Conservation (phyloP, 2,113 vertebrate genomes). For the Albula glossodonta region DNA sequence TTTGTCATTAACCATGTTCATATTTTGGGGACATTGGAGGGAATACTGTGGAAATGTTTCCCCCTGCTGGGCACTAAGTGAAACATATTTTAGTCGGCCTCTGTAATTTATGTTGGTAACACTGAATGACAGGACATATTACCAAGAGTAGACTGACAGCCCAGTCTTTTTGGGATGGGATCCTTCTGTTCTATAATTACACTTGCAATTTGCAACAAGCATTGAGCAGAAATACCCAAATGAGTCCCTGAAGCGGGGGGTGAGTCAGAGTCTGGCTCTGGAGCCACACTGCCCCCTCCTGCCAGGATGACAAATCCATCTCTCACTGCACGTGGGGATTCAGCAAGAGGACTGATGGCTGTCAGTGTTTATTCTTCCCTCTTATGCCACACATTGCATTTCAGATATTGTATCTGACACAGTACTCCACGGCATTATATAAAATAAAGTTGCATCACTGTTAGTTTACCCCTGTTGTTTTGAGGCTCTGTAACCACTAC, state of each 20-base stretch:
- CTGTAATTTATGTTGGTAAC: neutral
- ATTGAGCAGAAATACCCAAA: neutral
- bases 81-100: neutral
- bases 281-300: constrained; percentile 60
- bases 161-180: too few relatives aligned
- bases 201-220: too few relatives aligned
- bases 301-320: constrained; percentile 56
- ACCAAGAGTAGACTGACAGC: too few relatives aligned
- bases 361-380: neutral
- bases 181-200: too few relatives aligned
- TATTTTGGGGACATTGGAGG: neutral
- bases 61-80: neutral
- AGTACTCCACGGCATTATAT: too few relatives aligned
- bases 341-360: neutral
- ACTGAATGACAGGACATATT: too few relatives aligned
- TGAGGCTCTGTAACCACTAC: too few relatives aligned
- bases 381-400: too few relatives aligned
- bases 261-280: too few relatives aligned
- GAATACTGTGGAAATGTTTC: neutral
- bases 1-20: neutral
- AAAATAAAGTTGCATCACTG: too few relatives aligned
- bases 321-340: neutral
- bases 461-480: too few relatives aligned
- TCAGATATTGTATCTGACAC: too few relatives aligned
- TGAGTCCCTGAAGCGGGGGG: constrained; percentile 37